Evolutionary conservation across 2,797 vertebrate genomes (phyloP).

Genomic region (Sebastes kiyomatsui): DNA sequence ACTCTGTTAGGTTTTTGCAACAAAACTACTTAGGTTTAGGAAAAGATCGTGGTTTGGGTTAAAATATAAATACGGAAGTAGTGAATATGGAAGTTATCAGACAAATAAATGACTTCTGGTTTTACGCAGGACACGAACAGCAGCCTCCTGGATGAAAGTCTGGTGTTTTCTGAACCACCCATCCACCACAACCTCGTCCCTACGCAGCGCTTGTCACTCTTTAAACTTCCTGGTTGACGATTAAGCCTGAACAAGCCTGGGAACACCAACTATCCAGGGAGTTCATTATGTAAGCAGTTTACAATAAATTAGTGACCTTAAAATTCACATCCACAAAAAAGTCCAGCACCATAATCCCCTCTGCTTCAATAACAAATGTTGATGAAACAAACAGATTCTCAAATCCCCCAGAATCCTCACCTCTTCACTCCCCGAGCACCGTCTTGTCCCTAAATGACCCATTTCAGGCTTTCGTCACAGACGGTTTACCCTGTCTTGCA

Average conservation of each 20-base stretch:
- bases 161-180: no score
- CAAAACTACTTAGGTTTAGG: no score
- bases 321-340: conserved; percentile 25
- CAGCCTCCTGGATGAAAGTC: no score
- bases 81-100: no score
- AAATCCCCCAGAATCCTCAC: conserved; percentile 58
- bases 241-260: conserved; percentile 1
- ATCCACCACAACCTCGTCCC: no score
- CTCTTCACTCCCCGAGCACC: conserved; percentile 17
- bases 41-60: no score
- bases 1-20: no score
- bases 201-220: no score
- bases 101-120: no score
- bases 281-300: conserved; percentile 47
- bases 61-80: no score
- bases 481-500: conserved; percentile 38
- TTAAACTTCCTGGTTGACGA: no score
- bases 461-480: conserved; percentile 53
- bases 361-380: conserved; percentile 49
- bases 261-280: conserved; percentile 31
- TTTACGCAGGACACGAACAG: no score
- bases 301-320: conserved; percentile 23
- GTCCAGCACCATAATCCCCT: conserved; percentile 47
- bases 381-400: conserved; percentile 59
- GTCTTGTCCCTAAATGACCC: conserved; percentile 70